Evolutionary conservation across 2,113 vertebrate species (phyloP), one percentile per base, ranked within the genome.

Genomic region (Petromus typicus): DNA sequence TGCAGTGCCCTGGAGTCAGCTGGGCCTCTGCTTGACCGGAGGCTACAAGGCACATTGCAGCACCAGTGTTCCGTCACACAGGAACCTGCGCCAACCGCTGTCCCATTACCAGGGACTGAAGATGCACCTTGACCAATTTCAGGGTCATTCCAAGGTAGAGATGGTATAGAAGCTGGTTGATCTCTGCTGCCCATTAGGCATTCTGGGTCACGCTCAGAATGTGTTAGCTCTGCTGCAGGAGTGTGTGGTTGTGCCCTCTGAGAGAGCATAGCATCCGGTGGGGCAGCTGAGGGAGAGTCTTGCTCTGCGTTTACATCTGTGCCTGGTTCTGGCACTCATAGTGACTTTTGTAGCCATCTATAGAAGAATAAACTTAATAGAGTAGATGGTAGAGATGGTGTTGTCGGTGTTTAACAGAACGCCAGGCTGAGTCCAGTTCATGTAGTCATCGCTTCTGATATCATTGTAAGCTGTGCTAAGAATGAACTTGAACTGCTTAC

Each of bases 1-100:
- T 0, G 5, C 17, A 40, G 30, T 1, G 11, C 40, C 3, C 40
- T 17, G 43, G 16, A 37, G 73, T n/a, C 34, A 1, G 30, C 54
- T 25, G 45, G 27, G 13, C 16, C 18, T 48, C 2, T 7, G 10
- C 69, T 86, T 20, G 75, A 18, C 56, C 34, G 63, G 37, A 40
- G 51, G 32, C 56, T n/a, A 3, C 3, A 1, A 27, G 81, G 61
- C 20, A 20, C 7, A 2, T 30, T n/a, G 3, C 1, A 13, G 30
- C 43, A 43, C 66, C 81, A 59, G 45, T 7, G 16, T 64, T 66
- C 86, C 63, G 22, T 34, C 43, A 78, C 89, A 78, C 73, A 64
- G 78, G 18, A 34, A 61, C 89, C 61, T 20, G 64, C 48, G 64
- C 18, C 80, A 54, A 6, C 30, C 9, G 25, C 48, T 11, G 12